Base-by-base conservation (phyloP, 2,888 invertebrate species). In the Cryptocheilus praepositus region DNA sequence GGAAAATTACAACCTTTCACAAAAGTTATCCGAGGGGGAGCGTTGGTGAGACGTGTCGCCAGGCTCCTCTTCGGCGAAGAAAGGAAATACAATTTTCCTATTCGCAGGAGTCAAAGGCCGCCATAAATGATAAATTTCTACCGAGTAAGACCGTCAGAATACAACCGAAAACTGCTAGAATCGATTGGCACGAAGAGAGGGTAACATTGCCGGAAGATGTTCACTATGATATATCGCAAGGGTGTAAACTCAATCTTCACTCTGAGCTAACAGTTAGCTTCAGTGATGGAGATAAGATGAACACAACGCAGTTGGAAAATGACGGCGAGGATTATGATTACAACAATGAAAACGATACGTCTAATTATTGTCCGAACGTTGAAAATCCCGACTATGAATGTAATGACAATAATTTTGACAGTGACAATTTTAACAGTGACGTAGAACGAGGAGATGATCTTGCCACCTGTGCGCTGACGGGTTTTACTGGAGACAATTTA, bases 1-100 rank as follows among this genome's bases (percentile, higher is more conserved):
- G 96, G 96, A 93, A 94, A 79, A 91, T 94, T 52, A 92, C 91
- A 83, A 91, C 91, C 77, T 89, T 79, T 3, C n/a, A 52, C 13
- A 79, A 89, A 80, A 81, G 88, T 77, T 86, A 89, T 5, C 21
- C 7, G 15, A 49, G 16, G 13, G 74, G 62, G 5, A 74, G 57
- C 25, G 56, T 61, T 3, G 51, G 73, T 5, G 66, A 64, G 60
- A 56, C 69, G 11, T 80, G 77, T 64, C 65, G 56, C 11, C 82
- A 82, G n/a, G 68, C 69, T 25, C 52, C 64, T 3, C 11, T 13
- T 0, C 75, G 52, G 60, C 79, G 70, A 71, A 79, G 4, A 77
- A 80, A 82, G 28, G 76, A 79, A n/a, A 7, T 81, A 0, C 57
- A 57, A 0, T 0, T 84, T 0, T n/a, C 25, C 3, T 81, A 73